Evolutionary conservation across 2,888 invertebrate species (phyloP), one percentile per base, ranked within the genome.

Genomic region (Tanytarsus gracilentus): DNA sequence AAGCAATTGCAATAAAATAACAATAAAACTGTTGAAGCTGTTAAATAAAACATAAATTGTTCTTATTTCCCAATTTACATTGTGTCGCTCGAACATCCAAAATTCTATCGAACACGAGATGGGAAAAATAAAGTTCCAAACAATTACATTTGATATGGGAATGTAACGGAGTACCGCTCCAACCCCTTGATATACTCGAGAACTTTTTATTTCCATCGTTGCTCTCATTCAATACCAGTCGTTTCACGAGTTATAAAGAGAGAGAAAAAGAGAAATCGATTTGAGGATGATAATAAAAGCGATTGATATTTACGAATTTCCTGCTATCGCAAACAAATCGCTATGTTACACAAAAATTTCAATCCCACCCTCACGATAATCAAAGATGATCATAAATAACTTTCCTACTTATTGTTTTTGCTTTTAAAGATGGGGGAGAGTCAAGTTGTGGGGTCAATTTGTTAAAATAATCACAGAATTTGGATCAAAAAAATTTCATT

Each of bases 351-450:
- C 14, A 36, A n/a, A n/a, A n/a, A 18, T 18, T 27, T 27, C 18
- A 53, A 27, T 14, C 16, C 18, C 40, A 25, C 33, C 18, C 18
- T n/a, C 25, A 16, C 39, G 23, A 40, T 39, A 58, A 58, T 58
- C 58, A 58, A 58, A 48, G 58, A 58, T 58, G 44, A 48, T 58
- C 58, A 44, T 58, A 58, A 58, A 58, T 58, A 58, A 58, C 58
- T 58, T 48, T 14, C 27, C 58, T 30, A 48, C 40, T 58, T 58
- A 48, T 58, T 58, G 44, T 58, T 18, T 58, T 44, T 26, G 11
- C 21, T 44, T 33, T 33, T 9, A 9, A 33, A n/a, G 3, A 33
- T 11, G 33, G 11, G n/a, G 33, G n/a, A 33, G n/a, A n/a, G n/a
- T n/a, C n/a, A n/a, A n/a, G n/a, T n/a, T n/a, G n/a, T n/a, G n/a